A percentile compares a stretch with the other conserved stretches of the same genome.
phyloP scores from a whole-genome alignment of 2,113 vertebrate genomes.

The Mandrillus leucophaeus region DNA sequence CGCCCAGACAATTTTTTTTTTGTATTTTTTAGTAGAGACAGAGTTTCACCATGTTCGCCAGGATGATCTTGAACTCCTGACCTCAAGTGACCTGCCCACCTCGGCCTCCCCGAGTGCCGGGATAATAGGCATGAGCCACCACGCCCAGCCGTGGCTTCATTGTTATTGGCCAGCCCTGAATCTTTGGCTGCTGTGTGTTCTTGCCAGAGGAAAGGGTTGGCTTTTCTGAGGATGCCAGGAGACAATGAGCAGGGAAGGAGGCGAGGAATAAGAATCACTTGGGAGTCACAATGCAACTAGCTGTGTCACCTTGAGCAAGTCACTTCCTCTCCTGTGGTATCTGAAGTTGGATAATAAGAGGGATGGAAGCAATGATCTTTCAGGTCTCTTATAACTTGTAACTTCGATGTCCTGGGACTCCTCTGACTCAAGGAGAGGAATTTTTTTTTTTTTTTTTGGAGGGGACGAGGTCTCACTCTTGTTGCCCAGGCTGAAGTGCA shows the following conservation, averaged over 20 bases:
- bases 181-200: background rate
- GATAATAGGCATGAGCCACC: background rate
- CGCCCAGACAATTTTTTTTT: too few species aligned
- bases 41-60: background rate
- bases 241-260: constrained; percentile 1
- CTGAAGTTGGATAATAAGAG: background rate
- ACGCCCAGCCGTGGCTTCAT: background rate
- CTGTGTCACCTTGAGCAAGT: constrained; percentile 49
- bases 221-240: constrained; percentile 29
- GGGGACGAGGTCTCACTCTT: too few species aligned
- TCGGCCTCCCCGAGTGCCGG: background rate
- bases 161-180: constrained; percentile 46
- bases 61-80: background rate
- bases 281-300: background rate
- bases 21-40: background rate
- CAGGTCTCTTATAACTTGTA: background rate
- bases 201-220: constrained; percentile 38
- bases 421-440: background rate
- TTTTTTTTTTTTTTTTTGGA: too few species aligned
- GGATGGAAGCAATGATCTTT: background rate
- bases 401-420: background rate
- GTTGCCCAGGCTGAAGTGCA: too few species aligned
- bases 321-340: background rate
- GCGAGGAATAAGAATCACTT: background rate
- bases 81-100: background rate